A percentile compares a stretch with the other conserved stretches of the same genome.
phyloP scores from a whole-genome alignment of 2,113 vertebrate species.

The Phrynocephalus versicolor region DNA sequence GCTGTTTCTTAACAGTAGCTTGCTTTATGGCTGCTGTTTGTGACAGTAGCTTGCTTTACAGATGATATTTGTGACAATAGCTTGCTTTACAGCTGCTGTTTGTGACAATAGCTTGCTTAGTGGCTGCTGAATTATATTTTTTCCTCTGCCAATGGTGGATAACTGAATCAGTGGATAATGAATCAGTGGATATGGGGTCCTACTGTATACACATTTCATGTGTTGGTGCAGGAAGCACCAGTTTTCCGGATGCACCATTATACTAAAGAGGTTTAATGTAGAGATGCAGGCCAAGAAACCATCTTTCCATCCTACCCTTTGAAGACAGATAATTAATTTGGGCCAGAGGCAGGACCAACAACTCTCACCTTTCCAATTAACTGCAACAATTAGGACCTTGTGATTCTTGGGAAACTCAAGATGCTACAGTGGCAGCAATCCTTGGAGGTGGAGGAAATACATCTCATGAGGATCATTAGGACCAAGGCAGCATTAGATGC shows the following conservation, averaged over 20 bases:
- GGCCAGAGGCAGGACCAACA: neutral
- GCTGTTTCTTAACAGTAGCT: too few species aligned
- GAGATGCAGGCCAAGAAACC: neutral
- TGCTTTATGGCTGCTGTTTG: too few species aligned
- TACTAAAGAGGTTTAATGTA: neutral
- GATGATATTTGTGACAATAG: too few species aligned
- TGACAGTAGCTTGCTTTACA: too few species aligned
- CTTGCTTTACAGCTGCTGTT: too few species aligned
- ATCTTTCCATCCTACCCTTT: neutral
- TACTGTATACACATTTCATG: neutral
- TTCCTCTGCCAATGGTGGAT: too few species aligned
- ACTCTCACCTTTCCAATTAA: neutral
- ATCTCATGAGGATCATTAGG: neutral
- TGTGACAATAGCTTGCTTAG: too few species aligned
- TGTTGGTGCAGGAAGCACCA: neutral
- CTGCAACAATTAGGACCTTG: too few species aligned
- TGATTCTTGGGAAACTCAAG: neutral
- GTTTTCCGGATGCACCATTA: neutral
- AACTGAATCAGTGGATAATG: too few species aligned
- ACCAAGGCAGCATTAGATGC: neutral
- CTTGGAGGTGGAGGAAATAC: too few species aligned
- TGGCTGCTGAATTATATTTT: too few species aligned
- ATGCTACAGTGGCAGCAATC: neutral
- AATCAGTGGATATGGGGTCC: too few species aligned
- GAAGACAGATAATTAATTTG: neutral